Percentiles rank a stretch among this genome's conserved stretches.
Conservation (phyloP, 2,888 invertebrate genomes). For the Helobdella robusta region DNA sequence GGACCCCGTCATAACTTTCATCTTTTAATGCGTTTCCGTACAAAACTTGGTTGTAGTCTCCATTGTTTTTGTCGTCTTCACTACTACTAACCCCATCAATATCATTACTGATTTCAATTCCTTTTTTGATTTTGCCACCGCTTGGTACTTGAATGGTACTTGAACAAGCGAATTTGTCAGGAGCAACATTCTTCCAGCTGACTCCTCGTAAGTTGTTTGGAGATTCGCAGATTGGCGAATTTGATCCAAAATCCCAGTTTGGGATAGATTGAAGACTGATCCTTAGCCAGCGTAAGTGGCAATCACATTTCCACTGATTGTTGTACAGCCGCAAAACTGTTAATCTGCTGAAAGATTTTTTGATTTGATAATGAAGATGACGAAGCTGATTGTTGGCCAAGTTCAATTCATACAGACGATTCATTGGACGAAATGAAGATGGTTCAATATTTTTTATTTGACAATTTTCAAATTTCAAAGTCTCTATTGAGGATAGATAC, state of each 20-base stretch:
- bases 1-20: no score
- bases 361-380: conserved; percentile 25
- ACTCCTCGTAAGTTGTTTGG: conserved; percentile 31
- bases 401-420: conserved; percentile 33
- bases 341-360: conserved; percentile 25
- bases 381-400: conserved; percentile 35
- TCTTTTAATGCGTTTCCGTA: no score
- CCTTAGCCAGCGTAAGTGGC: conserved; percentile 34
- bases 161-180: conserved; percentile 35
- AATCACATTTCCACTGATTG: conserved; percentile 36
- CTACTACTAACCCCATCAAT: no score
- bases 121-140: conserved; percentile 24
- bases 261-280: conserved; percentile 26
- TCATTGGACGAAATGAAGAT: conserved; percentile 29
- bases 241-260: conserved; percentile 35
- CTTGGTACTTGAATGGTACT: conserved; percentile 32
- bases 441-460: conserved; percentile 31
- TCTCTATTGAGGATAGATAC: conserved; percentile 31
- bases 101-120: no score
- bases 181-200: conserved; percentile 32
- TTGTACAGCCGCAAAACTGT: conserved; percentile 33
- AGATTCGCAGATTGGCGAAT: conserved; percentile 32
- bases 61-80: no score
- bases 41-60: no score
- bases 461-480: conserved; percentile 35